Base-by-base conservation (phyloP, 2,888 invertebrate species). In the Matsumyia berberina region DNA sequence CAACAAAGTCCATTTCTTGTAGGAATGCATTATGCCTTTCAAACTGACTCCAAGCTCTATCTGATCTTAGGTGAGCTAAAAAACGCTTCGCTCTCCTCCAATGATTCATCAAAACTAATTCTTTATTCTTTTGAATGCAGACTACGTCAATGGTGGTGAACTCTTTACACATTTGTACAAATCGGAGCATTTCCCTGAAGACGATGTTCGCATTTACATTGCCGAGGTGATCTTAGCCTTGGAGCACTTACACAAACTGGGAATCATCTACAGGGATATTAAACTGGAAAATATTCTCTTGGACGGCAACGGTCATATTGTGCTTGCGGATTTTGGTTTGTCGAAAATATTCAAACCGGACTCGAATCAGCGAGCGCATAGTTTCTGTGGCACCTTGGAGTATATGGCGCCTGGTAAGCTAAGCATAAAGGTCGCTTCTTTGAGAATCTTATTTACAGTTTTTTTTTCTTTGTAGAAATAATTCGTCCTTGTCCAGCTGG, bases 361-460 rank as follows among this genome's bases (percentile, higher is more conserved):
- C 88, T 92, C 91, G 89, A 95, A 96, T 89, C 95, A 95, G 90
- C 93, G 98, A 86, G 97, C 99, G 0, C 98, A 98, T 93, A 98
- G 98, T 86, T 99, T 98, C 93, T 99, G 99, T 91, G 99, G 99
- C 15, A 99, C 99, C 86, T 97, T 99, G 88, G 99, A 99, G 91
- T 99, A 99, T 92, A 99, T 99, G 99, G 98, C 98, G 17, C 98
- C 97, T 0, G 97, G 89, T 89, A 76, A 55, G 42, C 55, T 15
- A 3, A 12, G 1, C 19, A 42, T n/a, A 19, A 8, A 6, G 17
- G 7, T 51, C n/a, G 3, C n/a, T 19, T n/a, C 0, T 11, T 11
- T 6, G 5, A 35, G 9, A 15, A 33, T 17, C 7, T 31, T 57
- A 1, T 35, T 39, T 37, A n/a, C 46, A 44, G 58, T 49, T 62